These are phyloP conservation scores for Neelides sp. DNA, from an alignment of 1,140 invertebrate species.

Conservation along the genomic window DNA sequence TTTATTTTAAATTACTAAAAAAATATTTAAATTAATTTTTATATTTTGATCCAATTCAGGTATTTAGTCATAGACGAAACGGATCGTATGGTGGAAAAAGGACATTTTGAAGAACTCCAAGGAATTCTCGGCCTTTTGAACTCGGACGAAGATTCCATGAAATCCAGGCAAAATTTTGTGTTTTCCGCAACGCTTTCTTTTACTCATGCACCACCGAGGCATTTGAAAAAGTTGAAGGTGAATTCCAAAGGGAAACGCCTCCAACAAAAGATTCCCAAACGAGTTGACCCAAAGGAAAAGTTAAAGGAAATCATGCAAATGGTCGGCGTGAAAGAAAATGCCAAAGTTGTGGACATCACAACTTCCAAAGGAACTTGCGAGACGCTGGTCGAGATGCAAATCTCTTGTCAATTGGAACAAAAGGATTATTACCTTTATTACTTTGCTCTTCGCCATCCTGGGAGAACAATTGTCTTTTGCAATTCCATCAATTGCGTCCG, in stretches of 20 bases:
- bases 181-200: conserved; percentile 95
- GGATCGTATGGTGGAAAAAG: conserved; percentile 92
- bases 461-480: conserved; percentile 88
- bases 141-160: conserved; percentile 44
- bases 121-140: conserved; percentile 71
- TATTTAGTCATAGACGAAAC: conserved; percentile 95
- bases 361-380: conserved; percentile 58
- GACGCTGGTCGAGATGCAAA: conserved; percentile 67
- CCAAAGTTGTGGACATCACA: conserved; percentile 89
- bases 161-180: conserved; percentile 75
- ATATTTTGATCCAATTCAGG: conserved; percentile 36
- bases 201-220: conserved; percentile 65
- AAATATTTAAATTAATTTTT: background rate
- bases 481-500: conserved; percentile 91
- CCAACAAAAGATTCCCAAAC: conserved; percentile 48
- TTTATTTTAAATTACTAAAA: conserved; percentile 1
- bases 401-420: conserved; percentile 57
- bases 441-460: conserved; percentile 68
- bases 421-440: conserved; percentile 93
- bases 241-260: conserved; percentile 44
- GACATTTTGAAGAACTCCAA: conserved; percentile 87
- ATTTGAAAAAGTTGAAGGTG: conserved; percentile 51
- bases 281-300: conserved; percentile 48
- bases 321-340: conserved; percentile 63
- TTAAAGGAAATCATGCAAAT: conserved; percentile 46